Evolutionary conservation across 1,140 invertebrate species (phyloP).

Genomic region (Anadara kagoshimensis): DNA sequence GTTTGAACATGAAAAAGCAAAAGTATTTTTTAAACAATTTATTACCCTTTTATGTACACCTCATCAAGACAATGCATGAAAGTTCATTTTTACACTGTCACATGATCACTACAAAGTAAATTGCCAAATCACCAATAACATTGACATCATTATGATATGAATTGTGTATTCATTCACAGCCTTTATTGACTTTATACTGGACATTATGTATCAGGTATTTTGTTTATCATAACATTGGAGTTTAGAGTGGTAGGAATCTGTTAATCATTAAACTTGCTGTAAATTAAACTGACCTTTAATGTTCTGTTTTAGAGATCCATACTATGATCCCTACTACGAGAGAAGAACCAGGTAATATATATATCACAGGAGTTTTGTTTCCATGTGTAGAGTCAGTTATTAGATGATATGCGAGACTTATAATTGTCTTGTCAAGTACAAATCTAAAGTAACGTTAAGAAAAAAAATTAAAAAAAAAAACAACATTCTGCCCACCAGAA

Average conservation of each 20-base stretch:
- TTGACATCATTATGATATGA: background rate
- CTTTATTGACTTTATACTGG: background rate
- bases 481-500: background rate
- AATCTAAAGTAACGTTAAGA: background rate
- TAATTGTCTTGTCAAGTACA: too few relatives aligned
- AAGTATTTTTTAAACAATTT: background rate
- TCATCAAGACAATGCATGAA: background rate
- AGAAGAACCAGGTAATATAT: conserved; percentile 33
- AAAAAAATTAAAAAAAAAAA: background rate
- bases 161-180: background rate
- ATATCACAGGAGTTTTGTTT: background rate
- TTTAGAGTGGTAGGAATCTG: background rate
- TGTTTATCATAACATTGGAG: background rate
- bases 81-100: background rate
- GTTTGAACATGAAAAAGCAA: background rate
- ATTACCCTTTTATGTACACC: background rate
- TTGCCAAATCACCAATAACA: background rate
- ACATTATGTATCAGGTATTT: background rate
- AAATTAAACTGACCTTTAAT: background rate
- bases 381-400: too few relatives aligned
- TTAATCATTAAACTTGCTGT: background rate
- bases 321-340: conserved; percentile 53
- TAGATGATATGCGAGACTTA: too few relatives aligned
- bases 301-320: conserved; percentile 47
- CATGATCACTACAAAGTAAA: background rate